Evolutionary conservation across 2,888 invertebrate genomes (phyloP).

Genomic region (Eubasilissa splendida): DNA sequence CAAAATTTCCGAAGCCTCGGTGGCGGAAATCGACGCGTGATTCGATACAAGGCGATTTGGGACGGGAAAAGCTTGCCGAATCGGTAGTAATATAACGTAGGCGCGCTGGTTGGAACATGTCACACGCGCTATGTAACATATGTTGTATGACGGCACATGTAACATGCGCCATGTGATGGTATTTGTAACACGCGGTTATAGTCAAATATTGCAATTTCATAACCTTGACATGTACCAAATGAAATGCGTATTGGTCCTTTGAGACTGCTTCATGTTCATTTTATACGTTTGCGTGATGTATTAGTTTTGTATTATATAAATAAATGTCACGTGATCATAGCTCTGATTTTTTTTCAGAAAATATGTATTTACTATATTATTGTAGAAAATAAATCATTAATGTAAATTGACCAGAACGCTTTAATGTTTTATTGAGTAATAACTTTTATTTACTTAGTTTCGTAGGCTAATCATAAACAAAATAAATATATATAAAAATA

Average conservation of each 20-base stretch:
- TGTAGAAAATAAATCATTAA: too few species aligned
- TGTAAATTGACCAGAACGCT: too few species aligned
- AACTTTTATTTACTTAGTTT: too few species aligned
- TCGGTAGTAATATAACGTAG: constrained; percentile 31
- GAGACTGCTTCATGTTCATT: not conserved
- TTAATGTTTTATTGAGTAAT: too few species aligned
- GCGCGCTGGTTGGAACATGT: constrained; percentile 6
- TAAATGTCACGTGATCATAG: too few species aligned
- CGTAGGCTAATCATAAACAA: too few species aligned
- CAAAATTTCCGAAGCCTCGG: constrained; percentile 27
- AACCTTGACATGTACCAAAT: not conserved
- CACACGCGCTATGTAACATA: not conserved
- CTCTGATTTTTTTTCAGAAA: too few species aligned
- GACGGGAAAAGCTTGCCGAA: constrained; percentile 44
- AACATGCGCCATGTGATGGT: not conserved
- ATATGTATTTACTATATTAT: too few species aligned
- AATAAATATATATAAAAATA: too few species aligned
- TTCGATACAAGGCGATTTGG: constrained; percentile 50
- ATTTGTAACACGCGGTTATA: not conserved
- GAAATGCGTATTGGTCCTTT: not conserved
- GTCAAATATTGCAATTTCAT: not conserved
- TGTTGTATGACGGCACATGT: not conserved
- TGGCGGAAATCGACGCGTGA: constrained; percentile 54
- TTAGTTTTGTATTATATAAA: too few species aligned
- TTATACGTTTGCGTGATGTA: too few species aligned